Percentiles rank a stretch among this genome's conserved stretches.
phyloP scores from a whole-genome alignment of 2,113 vertebrate species.

The Poecile atricapillus region DNA sequence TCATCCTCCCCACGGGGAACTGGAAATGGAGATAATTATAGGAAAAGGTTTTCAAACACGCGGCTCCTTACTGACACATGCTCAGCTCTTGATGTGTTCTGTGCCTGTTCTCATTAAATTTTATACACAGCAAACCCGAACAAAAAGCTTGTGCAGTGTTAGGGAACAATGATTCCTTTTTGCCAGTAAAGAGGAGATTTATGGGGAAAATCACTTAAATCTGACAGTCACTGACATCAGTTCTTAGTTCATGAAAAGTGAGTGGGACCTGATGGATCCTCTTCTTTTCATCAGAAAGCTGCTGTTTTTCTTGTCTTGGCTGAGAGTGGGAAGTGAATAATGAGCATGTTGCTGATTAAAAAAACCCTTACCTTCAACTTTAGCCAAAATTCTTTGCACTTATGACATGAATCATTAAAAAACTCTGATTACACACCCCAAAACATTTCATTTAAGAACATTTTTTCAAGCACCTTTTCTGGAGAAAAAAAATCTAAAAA shows the following conservation, averaged over 20 bases:
- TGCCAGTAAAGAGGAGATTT: conserved; percentile 65
- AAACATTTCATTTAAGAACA: conserved; percentile 25
- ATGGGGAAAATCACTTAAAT: conserved; percentile 65
- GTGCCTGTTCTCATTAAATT: conserved; percentile 68
- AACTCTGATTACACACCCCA: background rate
- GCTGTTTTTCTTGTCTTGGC: conserved; percentile 56
- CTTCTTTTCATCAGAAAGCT: conserved; percentile 58
- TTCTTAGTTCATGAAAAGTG: conserved; percentile 69
- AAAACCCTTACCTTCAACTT: conserved; percentile 34
- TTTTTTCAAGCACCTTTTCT: background rate
- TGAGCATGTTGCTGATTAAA: conserved; percentile 53
- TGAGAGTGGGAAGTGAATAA: conserved; percentile 69
- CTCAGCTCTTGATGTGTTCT: conserved; percentile 47
- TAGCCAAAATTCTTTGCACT: conserved; percentile 50
- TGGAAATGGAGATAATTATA: conserved; percentile 23
- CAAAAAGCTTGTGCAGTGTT: conserved; percentile 55
- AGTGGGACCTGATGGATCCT: conserved; percentile 62
- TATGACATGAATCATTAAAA: conserved; percentile 39
- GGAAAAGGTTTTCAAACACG: conserved; percentile 54
- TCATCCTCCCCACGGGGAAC: background rate
- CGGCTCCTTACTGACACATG: conserved; percentile 40
- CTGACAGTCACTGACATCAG: conserved; percentile 70
- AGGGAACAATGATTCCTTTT: conserved; percentile 66
- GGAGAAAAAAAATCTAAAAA: background rate
- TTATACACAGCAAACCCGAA: conserved; percentile 64